A percentile compares a stretch with the other conserved stretches of the same genome.
phyloP scores from a whole-genome alignment of 2,797 vertebrate genomes.

The Spinibarbus caldwelli region DNA sequence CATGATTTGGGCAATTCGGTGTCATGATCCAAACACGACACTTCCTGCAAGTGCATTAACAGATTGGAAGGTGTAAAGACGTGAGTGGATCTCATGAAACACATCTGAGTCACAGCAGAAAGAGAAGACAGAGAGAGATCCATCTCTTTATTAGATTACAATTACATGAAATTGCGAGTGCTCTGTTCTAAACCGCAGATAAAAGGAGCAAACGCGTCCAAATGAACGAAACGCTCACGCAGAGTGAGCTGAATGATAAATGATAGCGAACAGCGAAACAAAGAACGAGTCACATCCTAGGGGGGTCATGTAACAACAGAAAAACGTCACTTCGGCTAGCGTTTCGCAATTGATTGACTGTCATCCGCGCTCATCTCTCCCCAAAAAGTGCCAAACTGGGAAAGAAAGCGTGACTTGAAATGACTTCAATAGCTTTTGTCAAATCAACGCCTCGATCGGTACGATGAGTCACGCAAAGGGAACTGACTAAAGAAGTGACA shows the following conservation, averaged over 20 bases:
- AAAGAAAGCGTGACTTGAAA: constrained; percentile 25
- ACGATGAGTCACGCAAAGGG: constrained; percentile 12
- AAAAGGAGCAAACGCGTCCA: neutral
- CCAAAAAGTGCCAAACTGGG: neutral
- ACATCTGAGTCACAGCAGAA: constrained; percentile 38
- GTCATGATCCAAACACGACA: constrained; percentile 29
- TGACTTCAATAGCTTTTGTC: constrained; percentile 33
- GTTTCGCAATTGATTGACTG: constrained; percentile 36
- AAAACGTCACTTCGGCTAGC: constrained; percentile 9
- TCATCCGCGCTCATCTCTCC: neutral
- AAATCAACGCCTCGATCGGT: constrained; percentile 4
- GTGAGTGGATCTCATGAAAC: constrained; percentile 34
- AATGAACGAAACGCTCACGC: constrained; percentile 9
- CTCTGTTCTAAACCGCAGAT: neutral
- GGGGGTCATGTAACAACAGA: constrained; percentile 7
- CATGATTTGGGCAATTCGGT: constrained; percentile 28
- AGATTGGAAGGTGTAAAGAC: constrained; percentile 39
- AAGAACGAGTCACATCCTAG: neutral
- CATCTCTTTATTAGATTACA: constrained; percentile 28
- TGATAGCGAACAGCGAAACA: constrained; percentile 5
- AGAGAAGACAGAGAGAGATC: constrained; percentile 21
- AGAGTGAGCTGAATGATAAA: constrained; percentile 20
- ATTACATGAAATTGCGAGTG: constrained; percentile 10
- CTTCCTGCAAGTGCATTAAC: constrained; percentile 29
- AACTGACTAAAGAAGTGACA: constrained; percentile 13